Base-by-base conservation (phyloP, 1,140 invertebrate species). In the Chironomus striatipennis region DNA sequence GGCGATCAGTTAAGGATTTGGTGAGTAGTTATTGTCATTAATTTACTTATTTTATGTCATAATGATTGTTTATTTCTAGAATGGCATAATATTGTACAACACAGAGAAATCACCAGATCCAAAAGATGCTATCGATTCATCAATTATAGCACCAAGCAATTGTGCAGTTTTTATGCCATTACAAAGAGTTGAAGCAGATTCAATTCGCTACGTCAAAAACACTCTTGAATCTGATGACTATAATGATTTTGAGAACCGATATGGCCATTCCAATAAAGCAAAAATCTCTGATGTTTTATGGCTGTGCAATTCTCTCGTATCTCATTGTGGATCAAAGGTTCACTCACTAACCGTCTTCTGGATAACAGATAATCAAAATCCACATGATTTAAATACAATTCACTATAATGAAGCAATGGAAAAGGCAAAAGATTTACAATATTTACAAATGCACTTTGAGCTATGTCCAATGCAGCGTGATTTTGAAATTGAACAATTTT, bases 51-150 rank as follows among this genome's bases (percentile, higher is more conserved):
- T 2, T 3, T 8, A 10, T 7, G 7, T 18, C 1, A 5, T 67
- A 18, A 67, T 70, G 10, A 17, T 1, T 20, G n/a, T 21, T 1
- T 20, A 7, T 21, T 70, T n/a, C n/a, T 57, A 70, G 65, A 20
- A 18, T 9, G 20, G n/a, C 9, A 17, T 70, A 9, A 10, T 70
- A 18, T 70, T 70, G 2, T 70, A 70, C 10, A 70, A 70, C 10
- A 70, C 65, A 70, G n/a, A 70, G 7, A 17, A 70, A 18, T 70
- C 65, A 70, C 65, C 65, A 20, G 65, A 70, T 18, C 65, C 65
- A 20, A 21, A 21, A 21, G n/a, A 17, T 20, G n/a, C 9, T 3
- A 57, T 57, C 2, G 20, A 70, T 18, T n/a, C 18, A 21, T 17
- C n/a, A 20, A 70, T 70, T 70, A 17, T 18, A 20, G n/a, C 8